Conservation (phyloP, 2,888 invertebrate species). For the Apodemia mormo region DNA sequence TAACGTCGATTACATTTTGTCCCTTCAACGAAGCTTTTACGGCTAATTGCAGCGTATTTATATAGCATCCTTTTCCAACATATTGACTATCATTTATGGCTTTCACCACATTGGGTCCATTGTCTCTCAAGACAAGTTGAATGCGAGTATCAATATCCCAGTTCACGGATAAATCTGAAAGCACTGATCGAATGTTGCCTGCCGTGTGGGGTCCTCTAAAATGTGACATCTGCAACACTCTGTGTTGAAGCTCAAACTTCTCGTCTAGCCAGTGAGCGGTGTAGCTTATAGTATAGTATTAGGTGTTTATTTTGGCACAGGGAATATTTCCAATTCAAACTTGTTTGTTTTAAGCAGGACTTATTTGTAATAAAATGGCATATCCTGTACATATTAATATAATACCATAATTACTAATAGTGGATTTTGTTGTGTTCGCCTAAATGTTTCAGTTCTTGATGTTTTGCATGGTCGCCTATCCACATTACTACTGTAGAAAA, state of each 20-base stretch:
- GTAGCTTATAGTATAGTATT: no score
- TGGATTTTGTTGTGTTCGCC: no score
- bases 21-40: conserved; percentile 19
- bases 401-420: no score
- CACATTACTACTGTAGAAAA: no score
- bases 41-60: conserved; percentile 23
- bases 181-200: neutral
- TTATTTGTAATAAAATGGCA: no score
- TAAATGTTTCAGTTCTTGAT: no score
- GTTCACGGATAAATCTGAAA: neutral
- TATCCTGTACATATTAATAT: no score
- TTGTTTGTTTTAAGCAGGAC: no score
- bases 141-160: neutral
- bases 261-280: conserved; percentile 31
- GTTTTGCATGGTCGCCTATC: no score
- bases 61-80: conserved; percentile 22
- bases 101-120: conserved; percentile 24
- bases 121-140: conserved; percentile 19
- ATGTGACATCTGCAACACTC: conserved; percentile 27
- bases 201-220: conserved; percentile 23
- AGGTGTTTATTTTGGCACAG: no score
- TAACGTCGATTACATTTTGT: conserved; percentile 12
- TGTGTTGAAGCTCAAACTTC: conserved; percentile 27
- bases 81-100: conserved; percentile 23
- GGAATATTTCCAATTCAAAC: no score